Evolutionary conservation across 2,797 vertebrate species (phyloP).

Genomic region (Diglossa cyanea): DNA sequence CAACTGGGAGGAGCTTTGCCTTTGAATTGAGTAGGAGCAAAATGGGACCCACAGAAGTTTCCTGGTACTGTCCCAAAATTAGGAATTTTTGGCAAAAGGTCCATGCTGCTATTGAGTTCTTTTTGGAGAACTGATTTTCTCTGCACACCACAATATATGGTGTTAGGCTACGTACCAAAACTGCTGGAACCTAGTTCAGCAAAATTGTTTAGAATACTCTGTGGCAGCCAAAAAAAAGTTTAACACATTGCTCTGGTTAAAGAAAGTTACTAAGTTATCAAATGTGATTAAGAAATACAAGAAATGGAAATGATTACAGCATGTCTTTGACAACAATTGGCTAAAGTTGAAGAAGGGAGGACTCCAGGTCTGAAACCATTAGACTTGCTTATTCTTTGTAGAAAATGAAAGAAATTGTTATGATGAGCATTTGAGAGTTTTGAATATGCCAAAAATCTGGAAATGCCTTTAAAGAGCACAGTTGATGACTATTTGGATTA

Average conservation of each 20-base stretch:
- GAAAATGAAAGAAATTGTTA: slow-evolving; percentile 32
- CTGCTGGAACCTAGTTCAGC: slow-evolving; percentile 49
- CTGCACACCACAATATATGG: slow-evolving; percentile 44
- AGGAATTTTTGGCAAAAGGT: slow-evolving; percentile 35
- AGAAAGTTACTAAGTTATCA: slow-evolving; percentile 60
- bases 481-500: background rate
- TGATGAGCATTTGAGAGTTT: background rate
- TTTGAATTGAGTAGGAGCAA: background rate
- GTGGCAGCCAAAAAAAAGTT: slow-evolving; percentile 45
- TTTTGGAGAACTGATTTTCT: slow-evolving; percentile 34
- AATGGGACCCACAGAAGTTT: background rate
- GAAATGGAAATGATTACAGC: slow-evolving; percentile 68
- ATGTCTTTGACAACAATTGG: slow-evolving; percentile 38
- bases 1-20: background rate
- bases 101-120: background rate
- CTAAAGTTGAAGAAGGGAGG: slow-evolving; percentile 23
- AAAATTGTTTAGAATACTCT: slow-evolving; percentile 55
- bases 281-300: slow-evolving; percentile 63
- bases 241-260: slow-evolving; percentile 55
- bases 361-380: slow-evolving; percentile 26
- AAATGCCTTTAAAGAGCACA: background rate
- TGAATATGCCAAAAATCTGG: background rate
- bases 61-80: slow-evolving; percentile 40
- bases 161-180: slow-evolving; percentile 44
- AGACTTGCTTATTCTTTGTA: slow-evolving; percentile 1